Evolutionary conservation across 2,797 vertebrate genomes (phyloP).

Genomic region (Microtus californicus): DNA sequence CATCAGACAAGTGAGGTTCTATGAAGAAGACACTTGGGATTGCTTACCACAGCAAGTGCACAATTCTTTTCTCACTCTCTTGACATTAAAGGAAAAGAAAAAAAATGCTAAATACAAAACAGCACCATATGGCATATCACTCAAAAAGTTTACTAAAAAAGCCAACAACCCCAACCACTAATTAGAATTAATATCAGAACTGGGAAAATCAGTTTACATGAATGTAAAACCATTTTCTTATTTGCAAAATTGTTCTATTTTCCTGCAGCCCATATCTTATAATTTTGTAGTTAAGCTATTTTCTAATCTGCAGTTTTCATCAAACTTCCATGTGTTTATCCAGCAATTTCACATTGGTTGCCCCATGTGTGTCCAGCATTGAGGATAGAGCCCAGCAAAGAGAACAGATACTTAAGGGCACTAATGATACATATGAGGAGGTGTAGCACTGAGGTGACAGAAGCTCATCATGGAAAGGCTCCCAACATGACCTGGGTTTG

Average conservation of each 20-base stretch:
- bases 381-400: neutral
- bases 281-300: constrained; percentile 28
- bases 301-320: constrained; percentile 18
- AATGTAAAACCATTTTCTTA: constrained; percentile 15
- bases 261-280: neutral
- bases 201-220: constrained; percentile 1
- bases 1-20: neutral
- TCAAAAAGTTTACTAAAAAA: constrained; percentile 36
- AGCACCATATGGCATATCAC: neutral
- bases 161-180: constrained; percentile 3
- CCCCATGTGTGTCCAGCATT: neutral
- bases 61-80: neutral
- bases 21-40: neutral
- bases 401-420: neutral
- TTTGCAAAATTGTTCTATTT: constrained; percentile 38
- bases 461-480: neutral
- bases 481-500: neutral
- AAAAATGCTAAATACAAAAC: constrained; percentile 5
- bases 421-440: neutral
- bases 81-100: constrained; percentile 6
- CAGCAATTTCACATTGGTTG: neutral
- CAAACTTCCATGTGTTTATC: neutral
- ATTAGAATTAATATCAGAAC: constrained; percentile 30
- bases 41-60: neutral
- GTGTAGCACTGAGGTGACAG: neutral